Evolutionary conservation across 2,113 vertebrate species (phyloP).

Genomic region (Harpagus bidentatus): DNA sequence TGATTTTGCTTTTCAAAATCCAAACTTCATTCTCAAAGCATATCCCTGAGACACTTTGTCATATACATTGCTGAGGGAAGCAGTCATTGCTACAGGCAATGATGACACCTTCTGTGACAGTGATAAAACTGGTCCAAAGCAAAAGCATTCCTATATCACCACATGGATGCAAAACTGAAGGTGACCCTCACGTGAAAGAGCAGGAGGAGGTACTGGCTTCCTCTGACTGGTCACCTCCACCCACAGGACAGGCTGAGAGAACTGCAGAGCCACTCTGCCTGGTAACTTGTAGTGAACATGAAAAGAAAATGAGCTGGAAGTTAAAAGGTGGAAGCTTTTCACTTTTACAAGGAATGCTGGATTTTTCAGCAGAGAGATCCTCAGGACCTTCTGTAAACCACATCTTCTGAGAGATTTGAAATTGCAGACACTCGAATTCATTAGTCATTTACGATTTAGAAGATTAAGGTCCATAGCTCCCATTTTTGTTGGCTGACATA

Average conservation of each 20-base stretch:
- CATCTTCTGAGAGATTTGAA: background rate
- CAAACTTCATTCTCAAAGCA: background rate
- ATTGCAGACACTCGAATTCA: background rate
- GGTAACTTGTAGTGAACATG: background rate
- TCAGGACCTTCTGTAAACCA: background rate
- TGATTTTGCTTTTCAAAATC: constrained; percentile 14
- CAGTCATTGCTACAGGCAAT: background rate
- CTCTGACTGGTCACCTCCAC: background rate
- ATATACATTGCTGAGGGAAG: background rate
- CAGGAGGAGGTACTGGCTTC: background rate
- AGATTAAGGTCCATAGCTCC: background rate
- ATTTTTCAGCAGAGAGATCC: background rate
- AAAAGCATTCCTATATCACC: background rate
- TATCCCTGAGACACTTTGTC: background rate
- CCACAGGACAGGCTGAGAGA: background rate
- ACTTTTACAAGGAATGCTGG: background rate
- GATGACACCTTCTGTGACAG: background rate
- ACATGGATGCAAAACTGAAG: background rate
- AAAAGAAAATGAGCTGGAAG: background rate
- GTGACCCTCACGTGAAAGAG: background rate
- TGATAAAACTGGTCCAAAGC: background rate
- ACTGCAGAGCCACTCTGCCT: background rate
- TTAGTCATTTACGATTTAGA: background rate
- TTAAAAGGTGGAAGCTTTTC: background rate
- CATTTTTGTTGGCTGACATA: background rate